Base-by-base conservation (phyloP, 2,888 invertebrate species). In the Acanthococcus lagerstroemiae region DNA sequence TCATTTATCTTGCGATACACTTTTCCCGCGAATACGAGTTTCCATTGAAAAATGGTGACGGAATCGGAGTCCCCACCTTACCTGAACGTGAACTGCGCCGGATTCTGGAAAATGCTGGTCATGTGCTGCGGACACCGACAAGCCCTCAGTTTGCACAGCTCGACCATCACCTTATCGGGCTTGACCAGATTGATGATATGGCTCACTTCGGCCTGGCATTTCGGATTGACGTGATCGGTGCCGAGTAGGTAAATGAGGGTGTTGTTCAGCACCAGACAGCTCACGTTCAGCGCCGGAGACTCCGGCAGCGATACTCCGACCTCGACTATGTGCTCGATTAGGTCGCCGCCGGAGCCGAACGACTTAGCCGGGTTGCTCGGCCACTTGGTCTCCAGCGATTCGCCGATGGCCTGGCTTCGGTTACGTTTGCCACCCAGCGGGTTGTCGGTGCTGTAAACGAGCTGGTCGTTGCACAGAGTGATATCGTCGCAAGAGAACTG, bases 211-310 rank as follows among this genome's bases (percentile, higher is more conserved):
- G 21, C 24, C 45, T 57, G 57, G 44, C 57, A 57, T 22, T 24
- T 30, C 37, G 57, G 57, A 19, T 22, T 57, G 12, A 44, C 57
- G 57, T 57, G 57, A 24, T 57, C 44, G 3, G 57, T 57, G 22
- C 57, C 57, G 19, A 57, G 17, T 15, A 57, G 19, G n/a, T 44
- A 57, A 9, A 57, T 19, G n/a, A 57, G 24, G 22, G 52, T 15
- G 22, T 52, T 52, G 24, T 52, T 52, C 21, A 52, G 15, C 15
- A 22, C 15, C 52, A 52, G 52, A 22, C 52, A 52, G 52, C 52
- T 52, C 22, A 52, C 22, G 52, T 52, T 15, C 24, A 22, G 24
- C 5, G 15, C 24, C 5, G 52, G 22, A 24, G 24, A 9, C 15
- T 52, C 52, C 22, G 19, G 21, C 24, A 52, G 52, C 5, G 24